Base-by-base conservation (phyloP, 1,140 invertebrate species). In the Drosophila biarmipes region DNA sequence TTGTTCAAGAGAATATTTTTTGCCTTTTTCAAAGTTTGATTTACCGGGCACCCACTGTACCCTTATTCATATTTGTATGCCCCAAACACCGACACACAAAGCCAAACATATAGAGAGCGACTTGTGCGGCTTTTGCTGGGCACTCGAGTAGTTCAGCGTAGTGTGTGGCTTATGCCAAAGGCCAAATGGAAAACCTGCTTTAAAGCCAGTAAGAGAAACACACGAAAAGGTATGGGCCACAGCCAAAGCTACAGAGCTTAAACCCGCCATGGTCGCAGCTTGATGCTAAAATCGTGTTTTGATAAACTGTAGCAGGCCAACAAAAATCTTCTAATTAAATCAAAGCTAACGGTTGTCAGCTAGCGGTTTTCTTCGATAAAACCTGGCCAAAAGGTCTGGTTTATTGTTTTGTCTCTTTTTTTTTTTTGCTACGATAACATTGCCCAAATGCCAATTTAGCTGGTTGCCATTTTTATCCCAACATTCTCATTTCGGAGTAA, bases 251-350 rank as follows among this genome's bases (percentile, higher is more conserved):
- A 54, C 43, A 21, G 62, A 49, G 45, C 19, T 27, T 17, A 27
- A 69, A 38, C 63, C 66, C 40, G 8, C 42, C 66, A 69, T 45
- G 64, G 64, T 34, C 66, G 27, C 66, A 55, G 64, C 37, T 56
- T 46, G 42, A 55, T 55, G 63, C 58, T 67, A 63, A 63, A 63
- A 38, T 67, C 63, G 63, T 67, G 63, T 66, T 66, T 61, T 61
- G 37, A 49, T 66, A 57, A 80, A 72, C 42, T 54, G 15, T 34
- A n/a, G 37, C 40, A 40, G 4, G 34, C 42, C 14, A 31, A 31
- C 35, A 45, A 31, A 59, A 46, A 64, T 64, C 57, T 61, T 61
- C 61, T 63, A 73, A 82, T 81, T 67, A 68, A 73, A 73, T 73
- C 68, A 68, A 37, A 64, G 56, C 49, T 58, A 73, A 81, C 55